Base-by-base conservation (phyloP, 2,113 vertebrate genomes). In the human (Homo sapiens) region DNA sequence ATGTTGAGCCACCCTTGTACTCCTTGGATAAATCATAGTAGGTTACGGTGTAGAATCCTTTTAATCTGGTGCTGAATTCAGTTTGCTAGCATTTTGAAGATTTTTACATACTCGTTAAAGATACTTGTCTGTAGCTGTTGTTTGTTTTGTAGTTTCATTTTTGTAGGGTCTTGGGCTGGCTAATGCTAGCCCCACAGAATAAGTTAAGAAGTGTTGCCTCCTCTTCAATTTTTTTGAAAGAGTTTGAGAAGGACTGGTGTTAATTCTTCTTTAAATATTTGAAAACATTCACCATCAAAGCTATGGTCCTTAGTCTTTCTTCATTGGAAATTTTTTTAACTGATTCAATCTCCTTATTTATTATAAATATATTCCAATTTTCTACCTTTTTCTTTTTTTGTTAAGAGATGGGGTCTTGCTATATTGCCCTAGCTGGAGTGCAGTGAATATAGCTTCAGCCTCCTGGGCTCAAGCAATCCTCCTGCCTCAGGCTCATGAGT, bases 181-280 rank as follows among this genome's bases (percentile, higher is more conserved):
- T 83, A 83, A 83, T 50, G 18, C 12, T 88, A 27, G 50, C 52
- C 30, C 81, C 55, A 75, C 6, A 59, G 11, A 89, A 35, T 59
- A 27, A 75, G 17, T 78, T 52, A 85, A 25, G 4, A 94, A 81
- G 64, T 52, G 12, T 1, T 92, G 16, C 22, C 40, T 50, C n/a
- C 73, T 45, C 25, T 30, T 76, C 13, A 92, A 55, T 81, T 52
- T 78, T 86, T 14, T 83, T 64, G 25, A 9, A 96, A 92, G 25
- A 92, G n/a, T 92, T 4, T 94, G 23, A 95, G 66, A 35, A 78
- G 2, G 23, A 66, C 11, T 78, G 11, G 18, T 48, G n/a, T 25
- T 76, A 68, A 94, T 78, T 83, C 27, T 79, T 73, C 50, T 94
- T 83, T 89, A 89, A n/a, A 79, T 75, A 72, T 66, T 84, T 89